Evolutionary conservation across 64 coral and sea anemone genomes (phyloP).

Genomic region (Pachyseris speciosa): DNA sequence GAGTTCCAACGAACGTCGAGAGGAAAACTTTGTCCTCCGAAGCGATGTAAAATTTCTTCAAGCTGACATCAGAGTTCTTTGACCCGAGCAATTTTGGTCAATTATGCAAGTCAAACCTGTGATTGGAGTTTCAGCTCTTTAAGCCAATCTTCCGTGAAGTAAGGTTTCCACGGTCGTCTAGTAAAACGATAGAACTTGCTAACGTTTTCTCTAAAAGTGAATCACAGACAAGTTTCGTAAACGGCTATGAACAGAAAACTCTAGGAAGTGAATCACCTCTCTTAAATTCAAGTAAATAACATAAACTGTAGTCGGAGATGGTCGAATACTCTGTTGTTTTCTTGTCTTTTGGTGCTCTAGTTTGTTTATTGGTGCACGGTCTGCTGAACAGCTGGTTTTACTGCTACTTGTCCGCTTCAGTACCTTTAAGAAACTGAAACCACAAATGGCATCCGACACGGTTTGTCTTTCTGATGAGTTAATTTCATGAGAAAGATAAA

Average conservation of each 20-base stretch:
- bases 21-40: background rate
- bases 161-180: background rate
- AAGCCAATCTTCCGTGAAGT: background rate
- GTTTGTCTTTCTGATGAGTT: background rate
- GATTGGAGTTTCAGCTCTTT: background rate
- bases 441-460: too few species aligned
- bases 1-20: background rate
- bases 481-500: background rate
- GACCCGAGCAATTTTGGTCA: constrained; percentile 30
- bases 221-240: too few species aligned
- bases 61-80: constrained; percentile 30
- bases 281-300: background rate
- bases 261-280: too few species aligned
- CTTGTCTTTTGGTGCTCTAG: background rate
- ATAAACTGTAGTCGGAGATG: background rate
- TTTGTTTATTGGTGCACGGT: background rate
- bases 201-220: background rate
- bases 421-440: background rate
- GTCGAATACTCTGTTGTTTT: background rate
- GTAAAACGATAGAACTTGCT: background rate
- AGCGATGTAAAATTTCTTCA: constrained; percentile 12
- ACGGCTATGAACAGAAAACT: too few species aligned
- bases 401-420: background rate
- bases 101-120: constrained; percentile 22
- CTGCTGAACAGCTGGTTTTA: background rate